Conservation (phyloP, 2,888 invertebrate genomes). For the Syritta pipiens region DNA sequence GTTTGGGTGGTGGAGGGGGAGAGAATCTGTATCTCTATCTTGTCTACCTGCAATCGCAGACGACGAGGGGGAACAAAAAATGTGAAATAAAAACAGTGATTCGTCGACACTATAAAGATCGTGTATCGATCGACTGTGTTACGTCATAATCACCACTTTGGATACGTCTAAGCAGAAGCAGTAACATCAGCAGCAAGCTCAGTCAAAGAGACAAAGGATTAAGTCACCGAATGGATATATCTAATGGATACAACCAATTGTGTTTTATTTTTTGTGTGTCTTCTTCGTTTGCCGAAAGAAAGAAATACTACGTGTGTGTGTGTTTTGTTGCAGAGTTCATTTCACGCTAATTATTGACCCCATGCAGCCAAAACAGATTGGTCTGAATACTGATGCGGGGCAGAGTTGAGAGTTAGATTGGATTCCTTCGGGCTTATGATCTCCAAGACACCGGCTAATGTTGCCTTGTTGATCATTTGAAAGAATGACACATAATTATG, state of each 20-base stretch:
- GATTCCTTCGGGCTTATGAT: slow-evolving; percentile 1
- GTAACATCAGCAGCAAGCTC: neutral
- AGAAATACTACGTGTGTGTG: neutral
- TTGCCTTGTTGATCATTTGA: neutral
- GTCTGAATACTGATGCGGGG: slow-evolving; percentile 8
- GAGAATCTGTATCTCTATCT: neutral
- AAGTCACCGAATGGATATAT: slow-evolving; percentile 62
- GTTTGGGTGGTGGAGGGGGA: neutral
- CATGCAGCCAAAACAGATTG: slow-evolving; percentile 31
- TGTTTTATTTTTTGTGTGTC: slow-evolving; percentile 29
- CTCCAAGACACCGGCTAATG: neutral
- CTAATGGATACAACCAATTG: slow-evolving; percentile 63
- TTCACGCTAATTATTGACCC: slow-evolving; percentile 51
- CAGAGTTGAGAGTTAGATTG: slow-evolving; percentile 20
- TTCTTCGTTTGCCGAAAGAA: slow-evolving; percentile 17
- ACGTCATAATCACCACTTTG: slow-evolving; percentile 57
- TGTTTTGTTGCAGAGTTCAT: slow-evolving; percentile 20
- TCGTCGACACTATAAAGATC: slow-evolving; percentile 48
- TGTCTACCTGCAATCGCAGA: slow-evolving; percentile 26
- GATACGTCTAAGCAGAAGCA: slow-evolving; percentile 49
- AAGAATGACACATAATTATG: slow-evolving; percentile 9
- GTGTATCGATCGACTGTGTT: slow-evolving; percentile 53
- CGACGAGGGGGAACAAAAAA: slow-evolving; percentile 5
- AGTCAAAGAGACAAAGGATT: slow-evolving; percentile 61
- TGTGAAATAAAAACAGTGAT: slow-evolving; percentile 42